phyloP scores from a whole-genome alignment of 2,888 invertebrate species.

The Ophraella communa region DNA sequence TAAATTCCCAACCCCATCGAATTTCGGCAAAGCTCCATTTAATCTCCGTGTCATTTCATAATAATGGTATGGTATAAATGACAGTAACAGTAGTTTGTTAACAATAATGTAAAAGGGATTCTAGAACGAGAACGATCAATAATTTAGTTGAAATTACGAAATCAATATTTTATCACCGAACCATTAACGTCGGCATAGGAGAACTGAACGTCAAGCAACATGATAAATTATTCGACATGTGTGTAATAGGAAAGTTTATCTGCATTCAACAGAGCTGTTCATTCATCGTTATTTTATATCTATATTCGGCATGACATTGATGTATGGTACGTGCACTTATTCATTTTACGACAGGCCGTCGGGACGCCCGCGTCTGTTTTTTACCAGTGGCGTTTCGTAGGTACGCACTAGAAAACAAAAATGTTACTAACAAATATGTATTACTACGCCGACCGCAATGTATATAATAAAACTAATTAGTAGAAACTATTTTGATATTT shows the following conservation, averaged over 20 bases:
- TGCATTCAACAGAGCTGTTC: conserved; percentile 60
- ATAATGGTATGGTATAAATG: too few relatives aligned
- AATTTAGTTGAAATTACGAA: conserved; percentile 28
- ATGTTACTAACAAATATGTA: too few relatives aligned
- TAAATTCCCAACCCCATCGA: too few relatives aligned
- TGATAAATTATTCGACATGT: conserved; percentile 60
- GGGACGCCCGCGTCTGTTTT: conserved; percentile 53
- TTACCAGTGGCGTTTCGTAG: conserved; percentile 22
- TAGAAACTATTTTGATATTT: too few relatives aligned
- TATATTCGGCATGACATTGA: conserved; percentile 61
- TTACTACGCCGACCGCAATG: too few relatives aligned
- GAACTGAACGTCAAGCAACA: conserved; percentile 47
- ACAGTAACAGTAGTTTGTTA: background rate
- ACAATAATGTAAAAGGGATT: background rate
- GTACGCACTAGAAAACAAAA: too few relatives aligned
- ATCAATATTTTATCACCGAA: conserved; percentile 32
- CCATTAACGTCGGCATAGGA: conserved; percentile 40
- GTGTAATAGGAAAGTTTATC: conserved; percentile 61
- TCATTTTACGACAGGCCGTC: conserved; percentile 57
- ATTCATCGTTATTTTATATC: conserved; percentile 62
- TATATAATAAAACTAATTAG: too few relatives aligned
- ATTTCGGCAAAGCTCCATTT: background rate
- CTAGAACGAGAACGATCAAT: too few relatives aligned
- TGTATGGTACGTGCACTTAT: conserved; percentile 61
- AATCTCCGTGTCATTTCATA: background rate